phyloP scores from a whole-genome alignment of 2,797 vertebrate species.

The Labroides dimidiatus region DNA sequence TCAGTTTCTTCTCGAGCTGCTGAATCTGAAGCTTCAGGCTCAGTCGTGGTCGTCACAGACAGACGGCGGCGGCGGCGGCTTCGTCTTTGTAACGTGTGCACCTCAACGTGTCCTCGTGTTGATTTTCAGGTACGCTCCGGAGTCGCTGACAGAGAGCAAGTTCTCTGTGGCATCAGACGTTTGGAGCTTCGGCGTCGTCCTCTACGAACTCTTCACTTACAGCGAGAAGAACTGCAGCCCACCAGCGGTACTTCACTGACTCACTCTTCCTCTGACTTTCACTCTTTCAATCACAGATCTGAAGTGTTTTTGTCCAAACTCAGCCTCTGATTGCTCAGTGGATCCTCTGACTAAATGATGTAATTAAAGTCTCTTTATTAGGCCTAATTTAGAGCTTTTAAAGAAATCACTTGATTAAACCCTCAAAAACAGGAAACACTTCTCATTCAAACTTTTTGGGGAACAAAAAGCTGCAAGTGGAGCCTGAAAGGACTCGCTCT shows the following conservation, averaged over 20 bases:
- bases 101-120: too few relatives aligned
- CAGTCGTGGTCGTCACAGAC: too few relatives aligned
- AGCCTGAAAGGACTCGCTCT: neutral
- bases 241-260: conserved; percentile 86
- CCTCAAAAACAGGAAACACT: conserved; percentile 19
- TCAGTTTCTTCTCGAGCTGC: too few relatives aligned
- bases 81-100: too few relatives aligned
- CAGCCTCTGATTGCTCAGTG: neutral
- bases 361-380: neutral
- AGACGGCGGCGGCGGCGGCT: too few relatives aligned
- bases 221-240: conserved; percentile 97
- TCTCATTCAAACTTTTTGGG: neutral
- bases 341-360: neutral
- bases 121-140: conserved; percentile 93
- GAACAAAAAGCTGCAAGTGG: too few relatives aligned
- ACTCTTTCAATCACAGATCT: neutral
- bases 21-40: too few relatives aligned
- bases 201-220: conserved; percentile 97
- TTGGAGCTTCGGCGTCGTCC: conserved; percentile 98
- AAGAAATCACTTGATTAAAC: conserved; percentile 38
- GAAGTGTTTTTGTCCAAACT: neutral
- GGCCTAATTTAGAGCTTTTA: neutral
- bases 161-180: conserved; percentile 98
- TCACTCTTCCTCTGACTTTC: neutral
- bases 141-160: conserved; percentile 96